Base-by-base conservation (phyloP, 1,140 invertebrate genomes). In the Rhizoglyphus robini region DNA sequence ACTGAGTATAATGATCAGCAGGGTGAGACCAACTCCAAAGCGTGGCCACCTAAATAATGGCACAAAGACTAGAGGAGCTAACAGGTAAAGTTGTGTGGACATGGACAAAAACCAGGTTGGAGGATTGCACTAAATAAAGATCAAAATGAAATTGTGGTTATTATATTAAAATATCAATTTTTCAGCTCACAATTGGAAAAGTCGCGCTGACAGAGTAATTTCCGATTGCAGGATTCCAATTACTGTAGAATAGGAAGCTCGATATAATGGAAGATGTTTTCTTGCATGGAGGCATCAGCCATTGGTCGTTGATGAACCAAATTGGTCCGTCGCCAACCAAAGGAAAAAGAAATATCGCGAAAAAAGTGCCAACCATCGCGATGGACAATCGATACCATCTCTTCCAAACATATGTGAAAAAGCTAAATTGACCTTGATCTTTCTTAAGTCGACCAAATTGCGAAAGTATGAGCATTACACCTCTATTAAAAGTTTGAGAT, bases 21-120 rank as follows among this genome's bases (percentile, higher is more conserved):
- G 11, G 23, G 8, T 46, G 8, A 60, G 25, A 18, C 13, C 36
- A 5, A 60, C 5, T 18, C 58, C 58, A 41, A 32, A 60, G 8
- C n/a, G 13, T 8, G 58, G 58, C 5, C 23, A 60, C 20, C 20
- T 5, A 41, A 41, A 60, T 41, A 60, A 41, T 13, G 58, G 25
- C n/a, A 60, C 8, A 60, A 60, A 60, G 20, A 60, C 13, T n/a
- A 60, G 34, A 5, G 58, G 58, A 41, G 58, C 58, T 11, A 60
- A 18, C 4, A 32, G 5, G 25, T 60, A 60, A n/a, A 60, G 58
- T 41, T 60, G 58, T 8, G 58, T 60, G 5, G 58, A 60, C 30
- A 32, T 32, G 8, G 30, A 34, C 23, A 54, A 23, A 23, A 54
- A 54, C 51, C 51, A 54, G 20, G 51, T 54, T 15, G 51, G 51